phyloP scores from a whole-genome alignment of 2,888 invertebrate species.

The Bellardia pandia region DNA sequence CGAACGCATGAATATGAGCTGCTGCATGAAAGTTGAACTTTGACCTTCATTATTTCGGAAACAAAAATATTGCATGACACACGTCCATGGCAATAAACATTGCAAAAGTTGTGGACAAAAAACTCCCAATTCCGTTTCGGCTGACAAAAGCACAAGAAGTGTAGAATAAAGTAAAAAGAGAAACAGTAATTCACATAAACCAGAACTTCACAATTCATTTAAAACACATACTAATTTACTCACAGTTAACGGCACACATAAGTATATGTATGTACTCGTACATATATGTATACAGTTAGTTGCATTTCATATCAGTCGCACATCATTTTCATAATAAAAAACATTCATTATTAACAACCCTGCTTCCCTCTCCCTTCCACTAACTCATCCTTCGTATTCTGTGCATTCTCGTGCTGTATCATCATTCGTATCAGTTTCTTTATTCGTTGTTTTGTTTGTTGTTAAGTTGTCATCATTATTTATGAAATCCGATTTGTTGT shows the following conservation, averaged over 20 bases:
- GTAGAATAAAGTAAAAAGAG: conserved; percentile 68
- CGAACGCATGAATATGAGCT: neutral
- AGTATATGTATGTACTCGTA: conserved; percentile 71
- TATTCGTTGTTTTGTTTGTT: conserved; percentile 13
- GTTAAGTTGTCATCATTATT: conserved; percentile 71
- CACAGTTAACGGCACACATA: neutral
- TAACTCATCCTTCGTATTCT: neutral
- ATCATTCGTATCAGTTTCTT: conserved; percentile 26
- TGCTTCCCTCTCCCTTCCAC: conserved; percentile 24
- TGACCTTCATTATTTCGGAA: conserved; percentile 53
- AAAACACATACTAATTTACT: conserved; percentile 77
- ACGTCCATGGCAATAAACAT: conserved; percentile 61
- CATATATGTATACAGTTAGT: conserved; percentile 1
- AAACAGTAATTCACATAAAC: conserved; percentile 75
- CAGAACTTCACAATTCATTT: conserved; percentile 72
- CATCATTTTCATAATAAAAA: conserved; percentile 72
- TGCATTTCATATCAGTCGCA: neutral
- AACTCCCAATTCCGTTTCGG: conserved; percentile 79
- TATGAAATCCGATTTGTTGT: conserved; percentile 69
- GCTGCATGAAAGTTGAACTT: conserved; percentile 54
- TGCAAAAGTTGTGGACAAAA: conserved; percentile 35
- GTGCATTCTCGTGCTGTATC: conserved; percentile 17
- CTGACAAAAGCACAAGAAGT: conserved; percentile 81
- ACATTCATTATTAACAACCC: conserved; percentile 57
- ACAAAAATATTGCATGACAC: conserved; percentile 57